Base-by-base conservation (phyloP, 2,888 invertebrate species). In the Clanis bilineata region DNA sequence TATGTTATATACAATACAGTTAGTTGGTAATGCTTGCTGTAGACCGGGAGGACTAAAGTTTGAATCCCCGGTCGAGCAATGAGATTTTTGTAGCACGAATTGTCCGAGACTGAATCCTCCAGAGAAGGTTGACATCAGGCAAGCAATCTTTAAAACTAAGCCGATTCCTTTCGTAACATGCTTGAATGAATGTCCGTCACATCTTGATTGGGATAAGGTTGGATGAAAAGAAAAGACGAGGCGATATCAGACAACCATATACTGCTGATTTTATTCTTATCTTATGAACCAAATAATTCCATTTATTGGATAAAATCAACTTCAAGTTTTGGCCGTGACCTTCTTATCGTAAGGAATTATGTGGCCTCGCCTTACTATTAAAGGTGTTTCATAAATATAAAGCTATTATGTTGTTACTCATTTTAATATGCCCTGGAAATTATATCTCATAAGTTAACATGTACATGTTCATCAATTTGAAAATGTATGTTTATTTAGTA, bases 381-480 rank as follows among this genome's bases (percentile, higher is more conserved):
- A 25, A 51, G 51, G 18, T 32, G 18, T 10, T 32, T 51, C 51
- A 28, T 28, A 74, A 80, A 77, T 72, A 70, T 73, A 72, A 51
- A 51, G 51, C 51, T 32, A 51, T 51, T 28, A 32, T 32, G 18
- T 28, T 36, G 22, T 25, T 56, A 39, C 10, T 56, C 41, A 56
- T 51, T 18, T 51, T 21, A 32, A 51, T 51, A 18, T 32, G 18
- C 32, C 18, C 3, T 51, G 32, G 28, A 51, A 51, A 51, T 51
- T 28, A 51, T 51, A 4, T 28, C 18, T 51, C 18, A 18, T 51
- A 32, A 51, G 18, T 51, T 51, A 32, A 28, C 10, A 51, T 47
- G 32, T 32, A 18, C 28, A 18, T 18, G 25, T 47, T 47, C 47
- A 47, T 47, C 47, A 28, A 15, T 3, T n/a, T 3, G 47, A 51